A percentile compares a stretch with the other conserved stretches of the same genome.
Evolutionary conservation across 2,888 invertebrate genomes (phyloP).

Genomic region (Tuta absoluta): DNA sequence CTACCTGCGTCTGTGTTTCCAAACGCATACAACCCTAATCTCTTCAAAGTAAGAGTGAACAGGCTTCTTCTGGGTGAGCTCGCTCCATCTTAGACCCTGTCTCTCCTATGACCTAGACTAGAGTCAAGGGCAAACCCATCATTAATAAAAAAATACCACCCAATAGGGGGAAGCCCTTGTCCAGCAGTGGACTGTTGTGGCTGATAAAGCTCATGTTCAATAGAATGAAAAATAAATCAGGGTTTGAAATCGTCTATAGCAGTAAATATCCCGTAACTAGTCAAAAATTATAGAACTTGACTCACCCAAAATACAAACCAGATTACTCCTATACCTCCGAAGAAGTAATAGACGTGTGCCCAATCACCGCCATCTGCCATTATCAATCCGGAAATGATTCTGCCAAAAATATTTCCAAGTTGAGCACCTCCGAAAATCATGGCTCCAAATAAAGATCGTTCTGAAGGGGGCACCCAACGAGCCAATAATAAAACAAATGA

Average conservation of each 20-base stretch:
- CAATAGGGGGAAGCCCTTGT: no score
- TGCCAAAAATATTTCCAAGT: conserved; percentile 78
- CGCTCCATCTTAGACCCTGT: no score
- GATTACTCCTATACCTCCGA: conserved; percentile 75
- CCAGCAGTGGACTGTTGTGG: no score
- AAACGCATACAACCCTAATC: no score
- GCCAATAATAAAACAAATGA: conserved; percentile 82
- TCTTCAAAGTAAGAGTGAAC: no score
- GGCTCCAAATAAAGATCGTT: conserved; percentile 80
- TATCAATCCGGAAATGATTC: conserved; percentile 71
- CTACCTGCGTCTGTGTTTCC: no score
- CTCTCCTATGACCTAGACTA: no score
- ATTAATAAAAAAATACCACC: no score
- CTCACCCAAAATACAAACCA: conserved; percentile 79
- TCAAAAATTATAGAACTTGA: background rate
- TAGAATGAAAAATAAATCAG: background rate
- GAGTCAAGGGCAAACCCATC: no score
- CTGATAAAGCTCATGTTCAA: no score
- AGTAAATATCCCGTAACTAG: no score
- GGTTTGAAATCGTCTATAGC: background rate
- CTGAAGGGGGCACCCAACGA: conserved; percentile 81
- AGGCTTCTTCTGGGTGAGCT: no score
- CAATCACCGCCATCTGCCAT: conserved; percentile 74
- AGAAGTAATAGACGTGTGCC: conserved; percentile 81
- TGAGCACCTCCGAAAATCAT: conserved; percentile 82